A percentile compares a stretch with the other conserved stretches of the same genome.
Evolutionary conservation across 2,888 invertebrate species (phyloP).

Genomic region (Chrysolina americana): DNA sequence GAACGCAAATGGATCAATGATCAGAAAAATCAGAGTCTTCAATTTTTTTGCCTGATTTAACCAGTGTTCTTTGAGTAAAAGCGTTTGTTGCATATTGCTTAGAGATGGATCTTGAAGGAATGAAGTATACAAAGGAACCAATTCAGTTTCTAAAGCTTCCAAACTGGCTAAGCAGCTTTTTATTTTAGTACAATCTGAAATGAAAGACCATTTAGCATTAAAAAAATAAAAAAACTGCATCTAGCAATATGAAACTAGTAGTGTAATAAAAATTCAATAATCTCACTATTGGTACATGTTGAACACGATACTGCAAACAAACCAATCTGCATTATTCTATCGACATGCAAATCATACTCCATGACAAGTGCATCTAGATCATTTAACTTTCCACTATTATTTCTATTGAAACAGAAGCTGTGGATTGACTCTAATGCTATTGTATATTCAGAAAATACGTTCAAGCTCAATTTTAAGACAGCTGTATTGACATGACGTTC

Average conservation of each 20-base stretch:
- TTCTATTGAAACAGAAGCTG: slow-evolving; percentile 55
- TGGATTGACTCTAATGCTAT: slow-evolving; percentile 60
- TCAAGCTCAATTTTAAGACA: slow-evolving; percentile 74
- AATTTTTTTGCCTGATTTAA: slow-evolving; percentile 74
- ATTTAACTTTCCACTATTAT: slow-evolving; percentile 55
- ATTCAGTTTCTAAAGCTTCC: slow-evolving; percentile 78
- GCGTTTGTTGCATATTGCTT: slow-evolving; percentile 71
- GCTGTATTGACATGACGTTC: slow-evolving; percentile 79
- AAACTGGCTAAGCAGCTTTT: slow-evolving; percentile 78
- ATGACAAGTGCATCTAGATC: slow-evolving; percentile 73
- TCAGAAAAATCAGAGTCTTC: slow-evolving; percentile 74
- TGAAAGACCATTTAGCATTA: slow-evolving; percentile 24
- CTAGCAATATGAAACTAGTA: slow-evolving; percentile 13
- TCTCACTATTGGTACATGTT: slow-evolving; percentile 68
- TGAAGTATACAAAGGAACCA: slow-evolving; percentile 75
- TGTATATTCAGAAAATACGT: slow-evolving; percentile 65
- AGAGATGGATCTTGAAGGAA: slow-evolving; percentile 70
- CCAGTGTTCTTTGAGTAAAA: slow-evolving; percentile 75
- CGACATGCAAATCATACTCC: slow-evolving; percentile 78
- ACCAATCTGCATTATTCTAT: slow-evolving; percentile 79
- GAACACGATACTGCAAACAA: slow-evolving; percentile 79
- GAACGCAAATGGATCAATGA: slow-evolving; percentile 80
- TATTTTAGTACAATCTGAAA: slow-evolving; percentile 75
- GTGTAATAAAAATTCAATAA: slow-evolving; percentile 41
- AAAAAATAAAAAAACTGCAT: slow-evolving; percentile 22